Evolutionary conservation across 2,797 vertebrate species (phyloP).

Genomic region (Siniperca obscura): DNA sequence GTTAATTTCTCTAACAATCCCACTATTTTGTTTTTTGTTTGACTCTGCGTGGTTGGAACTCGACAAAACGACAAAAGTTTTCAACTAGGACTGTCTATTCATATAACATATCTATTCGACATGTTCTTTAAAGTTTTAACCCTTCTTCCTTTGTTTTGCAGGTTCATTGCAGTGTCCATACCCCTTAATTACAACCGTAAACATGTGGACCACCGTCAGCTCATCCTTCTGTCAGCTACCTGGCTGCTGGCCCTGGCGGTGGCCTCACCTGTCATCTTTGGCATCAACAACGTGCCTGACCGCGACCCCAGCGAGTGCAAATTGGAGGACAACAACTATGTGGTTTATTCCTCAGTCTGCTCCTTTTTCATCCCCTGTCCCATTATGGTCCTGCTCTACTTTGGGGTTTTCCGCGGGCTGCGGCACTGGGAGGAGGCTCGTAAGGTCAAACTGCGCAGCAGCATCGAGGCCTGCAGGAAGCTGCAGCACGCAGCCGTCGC

Average conservation of each 20-base stretch:
- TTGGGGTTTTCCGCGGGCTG: slow-evolving; percentile 91
- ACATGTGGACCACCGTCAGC: slow-evolving; percentile 90
- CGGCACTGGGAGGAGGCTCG: slow-evolving; percentile 89
- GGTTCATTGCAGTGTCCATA: slow-evolving; percentile 93
- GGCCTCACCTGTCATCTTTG: slow-evolving; percentile 93
- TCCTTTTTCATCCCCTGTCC: slow-evolving; percentile 98
- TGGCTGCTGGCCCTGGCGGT: slow-evolving; percentile 95
- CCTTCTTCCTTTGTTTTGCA: slow-evolving; percentile 59
- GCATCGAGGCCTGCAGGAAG: slow-evolving; percentile 85
- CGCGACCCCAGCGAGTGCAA: slow-evolving; percentile 90
- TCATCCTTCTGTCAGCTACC: slow-evolving; percentile 90
- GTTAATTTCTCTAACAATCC: neutral
- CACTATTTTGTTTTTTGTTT: neutral
- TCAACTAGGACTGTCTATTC: neutral
- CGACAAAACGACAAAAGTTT: neutral
- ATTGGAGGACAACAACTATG: slow-evolving; percentile 93
- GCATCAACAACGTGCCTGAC: slow-evolving; percentile 89
- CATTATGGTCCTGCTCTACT: slow-evolving; percentile 94
- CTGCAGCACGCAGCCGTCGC: slow-evolving; percentile 77
- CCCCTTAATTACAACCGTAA: slow-evolving; percentile 92
- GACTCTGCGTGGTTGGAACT: neutral
- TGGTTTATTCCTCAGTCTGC: slow-evolving; percentile 94
- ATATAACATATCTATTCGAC: too few species aligned
- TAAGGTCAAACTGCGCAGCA: slow-evolving; percentile 87
- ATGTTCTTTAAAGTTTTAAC: neutral